Conservation (phyloP, 2,888 invertebrate species). For the Rhagium mordax region DNA sequence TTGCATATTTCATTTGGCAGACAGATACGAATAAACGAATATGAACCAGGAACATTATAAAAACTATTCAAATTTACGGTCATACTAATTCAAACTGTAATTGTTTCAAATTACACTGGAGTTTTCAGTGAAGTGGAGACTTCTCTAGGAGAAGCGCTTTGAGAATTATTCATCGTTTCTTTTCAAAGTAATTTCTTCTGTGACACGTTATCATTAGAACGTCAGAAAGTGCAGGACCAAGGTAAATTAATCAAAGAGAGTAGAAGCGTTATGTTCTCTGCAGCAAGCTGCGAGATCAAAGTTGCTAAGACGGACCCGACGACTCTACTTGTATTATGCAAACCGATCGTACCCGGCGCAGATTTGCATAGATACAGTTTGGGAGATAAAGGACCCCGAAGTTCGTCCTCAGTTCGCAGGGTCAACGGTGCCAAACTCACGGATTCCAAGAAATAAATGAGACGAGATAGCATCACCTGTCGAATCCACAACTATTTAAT, state of each 20-base stretch:
- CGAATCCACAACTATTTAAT: not conserved
- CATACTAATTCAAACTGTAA: not conserved
- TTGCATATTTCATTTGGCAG: no score
- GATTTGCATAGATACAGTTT: slow-evolving; percentile 40
- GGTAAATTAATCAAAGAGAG: slow-evolving; percentile 42
- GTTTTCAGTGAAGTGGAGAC: not conserved
- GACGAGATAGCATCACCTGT: slow-evolving; percentile 15
- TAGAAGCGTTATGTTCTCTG: not conserved
- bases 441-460: not conserved
- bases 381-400: slow-evolving; percentile 17
- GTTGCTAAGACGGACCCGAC: slow-evolving; percentile 37
- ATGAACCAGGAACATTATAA: not conserved
- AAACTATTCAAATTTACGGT: slow-evolving; percentile 1
- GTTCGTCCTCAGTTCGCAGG: not conserved
- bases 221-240: slow-evolving; percentile 36
- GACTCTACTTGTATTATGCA: slow-evolving; percentile 33
- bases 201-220: slow-evolving; percentile 26
- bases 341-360: slow-evolving; percentile 26
- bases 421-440: not conserved
- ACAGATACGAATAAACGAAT: not conserved
- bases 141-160: not conserved
- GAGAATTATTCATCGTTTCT: slow-evolving; percentile 33
- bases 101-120: slow-evolving; percentile 15
- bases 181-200: slow-evolving; percentile 20
- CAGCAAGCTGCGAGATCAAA: slow-evolving; percentile 34